Evolutionary conservation across 2,113 vertebrate species (phyloP), one percentile per base, ranked within the genome.

Genomic region (Mobula hypostoma): DNA sequence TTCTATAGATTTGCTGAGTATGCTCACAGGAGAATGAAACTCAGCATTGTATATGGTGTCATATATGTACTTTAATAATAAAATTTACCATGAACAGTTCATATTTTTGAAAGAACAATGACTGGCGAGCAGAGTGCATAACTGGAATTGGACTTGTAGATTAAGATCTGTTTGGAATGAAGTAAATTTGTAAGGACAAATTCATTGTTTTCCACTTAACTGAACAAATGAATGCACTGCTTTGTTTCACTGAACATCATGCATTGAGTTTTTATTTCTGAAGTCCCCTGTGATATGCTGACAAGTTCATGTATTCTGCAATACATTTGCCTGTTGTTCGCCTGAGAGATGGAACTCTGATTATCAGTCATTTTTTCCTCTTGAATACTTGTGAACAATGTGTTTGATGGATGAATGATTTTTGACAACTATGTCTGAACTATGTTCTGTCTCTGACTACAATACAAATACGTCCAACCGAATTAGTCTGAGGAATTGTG

Each of bases 381-480:
- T 29, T 63, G 27, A 88, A 88, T 88, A n/a, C 85, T n/a, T 72
- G 88, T 19, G 9, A 92, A 92, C 32, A 21, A 92, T 92, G 66
- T 40, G 66, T 4, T 36, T 14, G 70, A 70, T 36, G 61, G 63
- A 40, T 72, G 66, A 70, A 36, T 92, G 63, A 70, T 21, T 92
- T 92, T 61, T 36, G 61, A 63, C 58, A 66, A 66, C 58, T 63
- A 5, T 70, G 32, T 40, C 17, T 92, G 19, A 70, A 92, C 12
- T 72, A 12, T 72, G 24, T 92, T 92, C 32, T 72, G 27, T 36
- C 66, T 70, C n/a, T 40, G 66, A 36, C n/a, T 72, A 6, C 24
- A 92, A 36, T 92, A 40, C 66, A 92, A 92, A 92, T n/a, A n/a
- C 70, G 66, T 92, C 66, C 36, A 27, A 66, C n/a, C 40, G 70